Percentiles rank a stretch among this genome's conserved stretches.
These are phyloP conservation scores for Neelides sp. DNA, from an alignment of 1,140 invertebrate species.

Conservation along the genomic window DNA sequence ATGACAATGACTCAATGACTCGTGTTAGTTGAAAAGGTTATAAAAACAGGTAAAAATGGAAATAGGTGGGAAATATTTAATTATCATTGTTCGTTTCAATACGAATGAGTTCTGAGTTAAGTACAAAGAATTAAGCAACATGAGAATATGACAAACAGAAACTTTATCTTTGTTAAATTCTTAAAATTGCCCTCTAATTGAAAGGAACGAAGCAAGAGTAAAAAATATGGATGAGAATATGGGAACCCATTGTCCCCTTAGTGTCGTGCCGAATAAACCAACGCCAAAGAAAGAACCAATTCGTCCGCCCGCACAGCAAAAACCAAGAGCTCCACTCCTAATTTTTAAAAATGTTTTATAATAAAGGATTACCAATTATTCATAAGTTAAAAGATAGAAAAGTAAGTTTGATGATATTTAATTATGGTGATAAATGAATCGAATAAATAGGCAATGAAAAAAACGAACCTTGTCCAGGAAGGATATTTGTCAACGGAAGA, in stretches of 20 bases:
- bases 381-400: not conserved
- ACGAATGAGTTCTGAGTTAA: too few relatives aligned
- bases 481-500: conserved; percentile 28
- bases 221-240: conserved; percentile 29
- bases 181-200: conserved; percentile 21
- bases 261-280: conserved; percentile 28
- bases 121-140: not conserved
- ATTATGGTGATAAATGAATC: not conserved
- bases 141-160: not conserved
- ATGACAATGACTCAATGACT: too few relatives aligned
- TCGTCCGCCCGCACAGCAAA: conserved; percentile 21
- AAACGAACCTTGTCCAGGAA: conserved; percentile 20
- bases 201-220: conserved; percentile 19
- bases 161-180: not conserved
- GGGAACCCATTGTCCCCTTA: conserved; percentile 22
- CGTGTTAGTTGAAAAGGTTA: too few relatives aligned
- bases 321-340: conserved; percentile 26
- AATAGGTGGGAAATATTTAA: too few relatives aligned
- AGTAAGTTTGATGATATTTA: not conserved
- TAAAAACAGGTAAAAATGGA: too few relatives aligned
- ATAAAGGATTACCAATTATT: not conserved
- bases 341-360: not conserved
- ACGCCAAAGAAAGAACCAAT: conserved; percentile 30
- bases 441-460: not conserved
- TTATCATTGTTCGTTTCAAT: too few relatives aligned